Percentiles rank a stretch among this genome's conserved stretches.
Conservation (phyloP, 1,140 invertebrate species). For the Cherax quadricarinatus region DNA sequence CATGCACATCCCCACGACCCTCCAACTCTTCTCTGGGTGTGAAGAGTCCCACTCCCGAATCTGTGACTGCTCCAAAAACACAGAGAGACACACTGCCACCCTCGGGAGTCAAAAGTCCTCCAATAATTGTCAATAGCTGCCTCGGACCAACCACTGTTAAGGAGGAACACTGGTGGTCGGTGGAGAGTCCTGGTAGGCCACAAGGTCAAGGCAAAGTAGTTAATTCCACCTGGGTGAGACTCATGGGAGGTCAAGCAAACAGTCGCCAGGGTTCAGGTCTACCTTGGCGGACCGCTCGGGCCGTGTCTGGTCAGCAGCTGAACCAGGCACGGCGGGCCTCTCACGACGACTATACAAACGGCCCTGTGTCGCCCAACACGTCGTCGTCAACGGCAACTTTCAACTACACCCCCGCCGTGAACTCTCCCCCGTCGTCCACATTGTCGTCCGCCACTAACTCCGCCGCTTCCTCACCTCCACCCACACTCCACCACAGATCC, state of each 20-base stretch:
- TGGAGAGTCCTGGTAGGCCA: constrained; percentile 32
- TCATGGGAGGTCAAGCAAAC: constrained; percentile 58
- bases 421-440: constrained; percentile 63
- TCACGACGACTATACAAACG: constrained; percentile 45
- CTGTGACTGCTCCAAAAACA: constrained; percentile 4
- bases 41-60: constrained; percentile 42
- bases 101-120: constrained; percentile 59
- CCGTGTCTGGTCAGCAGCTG: constrained; percentile 61
- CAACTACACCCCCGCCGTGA: constrained; percentile 66
- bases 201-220: constrained; percentile 43
- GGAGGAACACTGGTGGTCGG: constrained; percentile 68
- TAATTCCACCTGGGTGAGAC: constrained; percentile 70
- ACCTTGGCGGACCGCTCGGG: constrained; percentile 67
- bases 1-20: not conserved
- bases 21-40: constrained; percentile 37
- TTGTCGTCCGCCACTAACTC: constrained; percentile 65
- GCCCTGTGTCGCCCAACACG: constrained; percentile 21
- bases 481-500: constrained; percentile 20
- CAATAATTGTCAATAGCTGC: constrained; percentile 23
- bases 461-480: constrained; percentile 50
- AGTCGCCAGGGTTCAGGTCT: constrained; percentile 47
- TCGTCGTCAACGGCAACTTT: constrained; percentile 63
- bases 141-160: constrained; percentile 30
- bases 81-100: constrained; percentile 36
- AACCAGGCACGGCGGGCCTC: constrained; percentile 51